Conservation (phyloP, 2,888 invertebrate genomes). For the Hydrotaea diabolus region DNA sequence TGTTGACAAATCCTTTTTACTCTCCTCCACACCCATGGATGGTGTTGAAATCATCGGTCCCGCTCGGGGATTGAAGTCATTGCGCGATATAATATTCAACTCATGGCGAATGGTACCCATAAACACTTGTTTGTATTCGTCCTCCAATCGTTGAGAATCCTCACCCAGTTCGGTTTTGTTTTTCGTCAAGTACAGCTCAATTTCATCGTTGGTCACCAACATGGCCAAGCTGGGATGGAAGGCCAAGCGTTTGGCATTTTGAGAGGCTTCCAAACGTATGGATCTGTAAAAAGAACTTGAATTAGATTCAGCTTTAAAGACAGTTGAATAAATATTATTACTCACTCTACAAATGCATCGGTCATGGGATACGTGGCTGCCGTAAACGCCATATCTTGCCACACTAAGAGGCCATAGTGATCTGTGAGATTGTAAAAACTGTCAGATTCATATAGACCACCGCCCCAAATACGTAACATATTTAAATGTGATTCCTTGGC, state of each 20-base stretch:
- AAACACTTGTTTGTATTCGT: constrained; percentile 92
- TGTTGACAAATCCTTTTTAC: constrained; percentile 87
- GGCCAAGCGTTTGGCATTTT: constrained; percentile 91
- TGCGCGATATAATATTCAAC: constrained; percentile 79
- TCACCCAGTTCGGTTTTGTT: constrained; percentile 86
- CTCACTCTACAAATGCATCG: constrained; percentile 85
- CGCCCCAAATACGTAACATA: constrained; percentile 97
- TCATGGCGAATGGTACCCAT: constrained; percentile 87
- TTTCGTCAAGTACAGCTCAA: constrained; percentile 91
- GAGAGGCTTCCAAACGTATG: constrained; percentile 88
- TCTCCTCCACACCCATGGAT: constrained; percentile 88
- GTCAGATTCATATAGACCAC: constrained; percentile 95
- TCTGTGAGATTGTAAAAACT: constrained; percentile 94
- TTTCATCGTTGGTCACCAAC: constrained; percentile 98
- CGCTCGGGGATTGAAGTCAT: constrained; percentile 75
- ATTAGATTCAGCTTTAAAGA: no score
- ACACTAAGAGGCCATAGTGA: constrained; percentile 93
- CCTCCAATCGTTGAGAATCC: constrained; percentile 83
- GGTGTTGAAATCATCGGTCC: constrained; percentile 91
- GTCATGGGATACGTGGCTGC: constrained; percentile 94
- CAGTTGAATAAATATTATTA: neutral
- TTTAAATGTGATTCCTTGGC: constrained; percentile 92
- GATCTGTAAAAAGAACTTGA: constrained; percentile 80
- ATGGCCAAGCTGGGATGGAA: constrained; percentile 92
- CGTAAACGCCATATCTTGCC: constrained; percentile 99